phyloP scores from a whole-genome alignment of 2,113 vertebrate genomes.

The Cyphomyrus plagiostoma region DNA sequence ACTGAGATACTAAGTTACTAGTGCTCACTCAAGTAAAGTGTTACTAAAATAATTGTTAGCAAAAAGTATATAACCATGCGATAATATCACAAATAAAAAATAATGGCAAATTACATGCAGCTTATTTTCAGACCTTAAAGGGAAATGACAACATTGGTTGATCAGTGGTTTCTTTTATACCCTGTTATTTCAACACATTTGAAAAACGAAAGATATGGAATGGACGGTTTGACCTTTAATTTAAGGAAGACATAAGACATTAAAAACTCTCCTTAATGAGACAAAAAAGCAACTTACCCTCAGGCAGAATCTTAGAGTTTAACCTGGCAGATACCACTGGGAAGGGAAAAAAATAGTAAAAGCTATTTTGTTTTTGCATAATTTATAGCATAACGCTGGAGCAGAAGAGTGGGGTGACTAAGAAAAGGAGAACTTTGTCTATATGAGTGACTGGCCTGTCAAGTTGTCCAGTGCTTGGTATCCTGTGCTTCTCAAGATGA shows the following conservation, averaged over 20 bases:
- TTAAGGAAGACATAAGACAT: conserved; percentile 18
- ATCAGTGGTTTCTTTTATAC: not conserved
- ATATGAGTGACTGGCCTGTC: not conserved
- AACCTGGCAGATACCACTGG: conserved; percentile 8
- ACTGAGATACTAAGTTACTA: not conserved
- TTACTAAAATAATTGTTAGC: not conserved
- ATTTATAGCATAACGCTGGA: not conserved
- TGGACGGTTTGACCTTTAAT: conserved; percentile 18
- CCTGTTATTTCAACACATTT: not conserved
- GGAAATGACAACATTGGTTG: not conserved
- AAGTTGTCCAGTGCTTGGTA: not conserved
- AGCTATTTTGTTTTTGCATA: conserved; percentile 15
- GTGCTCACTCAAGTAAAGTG: not conserved
- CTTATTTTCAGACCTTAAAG: not conserved
- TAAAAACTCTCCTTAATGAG: conserved; percentile 24
- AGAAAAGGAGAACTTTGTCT: not conserved
- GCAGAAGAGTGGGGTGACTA: not conserved
- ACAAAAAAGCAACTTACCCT: conserved; percentile 7
- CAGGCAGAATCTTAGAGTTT: not conserved
- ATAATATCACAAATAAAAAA: not conserved
- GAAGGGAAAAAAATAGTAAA: not conserved
- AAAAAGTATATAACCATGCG: not conserved
- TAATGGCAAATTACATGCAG: not conserved
- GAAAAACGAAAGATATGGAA: not conserved
- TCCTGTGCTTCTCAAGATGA: not conserved